phyloP scores from a whole-genome alignment of 1,140 invertebrate species.

The Portunus trituberculatus region DNA sequence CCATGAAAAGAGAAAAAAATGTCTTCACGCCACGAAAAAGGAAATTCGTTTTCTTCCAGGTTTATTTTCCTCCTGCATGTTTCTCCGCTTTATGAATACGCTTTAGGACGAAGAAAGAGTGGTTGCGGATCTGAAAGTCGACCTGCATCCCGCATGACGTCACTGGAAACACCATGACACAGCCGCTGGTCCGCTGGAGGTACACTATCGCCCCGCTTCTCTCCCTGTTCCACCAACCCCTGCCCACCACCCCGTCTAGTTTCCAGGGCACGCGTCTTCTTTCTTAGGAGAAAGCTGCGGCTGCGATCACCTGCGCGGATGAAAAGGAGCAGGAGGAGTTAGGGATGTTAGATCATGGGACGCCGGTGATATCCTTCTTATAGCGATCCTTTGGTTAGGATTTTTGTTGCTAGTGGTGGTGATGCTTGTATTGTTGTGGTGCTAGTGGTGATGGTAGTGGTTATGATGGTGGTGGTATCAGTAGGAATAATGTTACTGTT shows the following conservation, averaged over 20 bases:
- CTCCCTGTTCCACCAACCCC: background rate
- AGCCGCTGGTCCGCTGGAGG: no score
- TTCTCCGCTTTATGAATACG: background rate
- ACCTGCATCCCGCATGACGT: background rate
- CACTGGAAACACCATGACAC: background rate
- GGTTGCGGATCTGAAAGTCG: slow-evolving; percentile 9
- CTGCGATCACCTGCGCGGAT: no score
- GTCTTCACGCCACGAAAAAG: background rate
- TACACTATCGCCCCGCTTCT: background rate
- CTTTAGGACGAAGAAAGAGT: background rate
- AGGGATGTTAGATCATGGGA: no score
- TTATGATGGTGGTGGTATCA: no score
- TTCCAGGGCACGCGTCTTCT: background rate
- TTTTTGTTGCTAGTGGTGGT: no score
- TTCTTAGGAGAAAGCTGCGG: no score
- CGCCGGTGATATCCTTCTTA: no score
- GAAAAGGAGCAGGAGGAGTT: no score
- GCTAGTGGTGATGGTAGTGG: no score
- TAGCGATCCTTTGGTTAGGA: no score
- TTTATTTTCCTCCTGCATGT: background rate
- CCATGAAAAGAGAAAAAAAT: background rate
- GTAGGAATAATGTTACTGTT: no score
- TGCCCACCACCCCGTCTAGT: background rate
- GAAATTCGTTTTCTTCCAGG: background rate
- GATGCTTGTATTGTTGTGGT: no score